phyloP scores from a whole-genome alignment of 2,113 vertebrate species.

The Microcebus griseorufus region DNA sequence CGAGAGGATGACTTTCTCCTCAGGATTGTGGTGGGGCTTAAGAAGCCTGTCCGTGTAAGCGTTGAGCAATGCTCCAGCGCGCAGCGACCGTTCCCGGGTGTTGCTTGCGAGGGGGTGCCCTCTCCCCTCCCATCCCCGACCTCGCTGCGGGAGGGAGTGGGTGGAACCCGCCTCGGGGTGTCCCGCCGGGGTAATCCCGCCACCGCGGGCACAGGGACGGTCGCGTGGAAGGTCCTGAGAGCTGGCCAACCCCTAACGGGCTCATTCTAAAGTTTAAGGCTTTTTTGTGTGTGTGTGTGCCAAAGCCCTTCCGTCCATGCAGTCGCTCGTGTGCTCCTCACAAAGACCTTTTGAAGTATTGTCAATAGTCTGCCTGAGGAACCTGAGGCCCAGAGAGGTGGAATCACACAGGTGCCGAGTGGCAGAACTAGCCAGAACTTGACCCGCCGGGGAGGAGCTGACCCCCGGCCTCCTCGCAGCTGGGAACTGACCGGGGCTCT shows the following conservation, averaged over 20 bases:
- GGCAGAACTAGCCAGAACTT: background rate
- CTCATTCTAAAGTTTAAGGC: background rate
- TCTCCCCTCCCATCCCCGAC: no score
- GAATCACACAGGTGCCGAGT: background rate
- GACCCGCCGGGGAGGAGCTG: background rate
- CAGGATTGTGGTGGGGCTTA: background rate
- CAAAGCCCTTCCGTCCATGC: background rate
- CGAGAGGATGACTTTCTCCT: background rate
- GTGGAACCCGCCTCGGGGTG: background rate
- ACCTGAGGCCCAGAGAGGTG: background rate
- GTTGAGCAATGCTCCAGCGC: rapidly evolving
- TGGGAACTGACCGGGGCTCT: background rate
- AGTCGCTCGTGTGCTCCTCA: rapidly evolving
- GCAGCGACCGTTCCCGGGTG: rapidly evolving
- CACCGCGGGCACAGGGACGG: background rate
- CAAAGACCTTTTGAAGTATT: rapidly evolving
- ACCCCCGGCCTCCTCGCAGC: background rate
- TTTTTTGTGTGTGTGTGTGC: background rate
- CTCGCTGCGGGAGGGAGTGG: no score
- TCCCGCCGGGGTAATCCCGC: background rate
- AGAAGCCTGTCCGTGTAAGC: background rate
- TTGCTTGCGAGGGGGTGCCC: background rate
- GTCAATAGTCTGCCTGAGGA: background rate
- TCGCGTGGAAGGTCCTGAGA: no score
- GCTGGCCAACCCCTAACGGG: no score